Percentiles rank a stretch among this genome's conserved stretches.
Evolutionary conservation across 2,888 invertebrate genomes (phyloP).

Genomic region (Drepanosiphum platanoidis): DNA sequence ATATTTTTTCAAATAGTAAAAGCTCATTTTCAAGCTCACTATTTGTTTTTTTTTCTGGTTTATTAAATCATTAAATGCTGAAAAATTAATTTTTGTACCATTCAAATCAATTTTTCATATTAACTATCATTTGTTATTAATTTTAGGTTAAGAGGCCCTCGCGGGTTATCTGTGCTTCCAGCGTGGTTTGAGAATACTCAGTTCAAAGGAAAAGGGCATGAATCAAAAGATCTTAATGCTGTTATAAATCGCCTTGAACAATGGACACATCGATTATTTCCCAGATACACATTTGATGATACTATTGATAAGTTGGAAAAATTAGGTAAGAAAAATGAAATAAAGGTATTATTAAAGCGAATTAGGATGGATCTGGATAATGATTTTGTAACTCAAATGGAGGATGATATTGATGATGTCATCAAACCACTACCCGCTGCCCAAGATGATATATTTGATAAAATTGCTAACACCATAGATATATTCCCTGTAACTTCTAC

Average conservation of each 20-base stretch:
- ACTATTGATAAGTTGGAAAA: conserved; percentile 81
- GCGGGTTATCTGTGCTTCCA: conserved; percentile 84
- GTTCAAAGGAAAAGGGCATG: conserved; percentile 84
- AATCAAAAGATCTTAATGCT: conserved; percentile 82
- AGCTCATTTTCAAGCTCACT: too few relatives aligned
- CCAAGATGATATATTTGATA: conserved; percentile 64
- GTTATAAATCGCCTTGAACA: conserved; percentile 87
- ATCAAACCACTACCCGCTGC: conserved; percentile 66
- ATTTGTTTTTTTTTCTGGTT: too few relatives aligned
- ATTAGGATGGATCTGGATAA: conserved; percentile 73
- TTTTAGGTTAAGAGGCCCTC: conserved; percentile 75
- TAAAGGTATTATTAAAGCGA: conserved; percentile 73
- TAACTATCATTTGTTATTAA: conserved; percentile 22
- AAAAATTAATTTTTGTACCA: not conserved
- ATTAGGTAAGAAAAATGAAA: conserved; percentile 82
- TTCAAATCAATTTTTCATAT: not conserved
- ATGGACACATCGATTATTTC: conserved; percentile 93
- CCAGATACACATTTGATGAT: conserved; percentile 88
- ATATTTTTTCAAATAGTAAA: too few relatives aligned
- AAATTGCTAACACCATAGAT: conserved; percentile 43
- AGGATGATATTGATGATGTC: conserved; percentile 68
- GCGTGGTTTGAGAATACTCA: conserved; percentile 83
- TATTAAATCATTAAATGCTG: too few relatives aligned
- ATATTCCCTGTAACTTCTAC: conserved; percentile 44
- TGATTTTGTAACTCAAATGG: conserved; percentile 67